Base-by-base conservation (phyloP, 2,888 invertebrate genomes). In the Caprella mutica region DNA sequence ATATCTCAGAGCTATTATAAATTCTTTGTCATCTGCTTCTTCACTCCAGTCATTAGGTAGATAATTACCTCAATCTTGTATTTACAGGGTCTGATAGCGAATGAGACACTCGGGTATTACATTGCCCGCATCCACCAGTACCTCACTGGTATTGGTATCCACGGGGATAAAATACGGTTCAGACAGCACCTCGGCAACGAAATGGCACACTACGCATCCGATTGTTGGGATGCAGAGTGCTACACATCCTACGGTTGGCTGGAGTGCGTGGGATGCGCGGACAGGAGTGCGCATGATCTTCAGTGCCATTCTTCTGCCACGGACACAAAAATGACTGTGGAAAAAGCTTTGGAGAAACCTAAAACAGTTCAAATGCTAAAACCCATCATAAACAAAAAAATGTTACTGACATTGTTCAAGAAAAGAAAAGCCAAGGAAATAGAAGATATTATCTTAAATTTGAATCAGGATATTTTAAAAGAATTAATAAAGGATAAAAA, bases 151-250 rank as follows among this genome's bases (percentile, higher is more conserved):
- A 72, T 91, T 64, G 98, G 98, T 40, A 83, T 99, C 55, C 86
- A 92, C 69, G 77, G 85, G 0, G 80, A 81, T 46, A 84, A 85
- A 68, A 74, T 99, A 55, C 81, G 98, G 39, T 99, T 99, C 76
- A 82, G 98, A 29, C 98, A 99, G 72, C 98, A 99, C 71, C 90
- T 99, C 90, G 79, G 85, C 61, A 99, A 98, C 74, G 98, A 99
- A 76, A 99, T 99, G 98, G 98, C 98, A 66, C 98, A 99, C 74
- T 99, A 99, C 73, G 98, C 98, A 6, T 86, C 90, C 73, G 98
- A 99, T 72, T 99, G 98, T 72, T 99, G 98, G 98, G 98, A 99
- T 77, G 97, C 97, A 1, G 98, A 99, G 73, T 89, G 90, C 70
- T 80, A 94, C 24, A 94, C 97, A n/a, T 93, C 94, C 56, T 94